A percentile compares a stretch with the other conserved stretches of the same genome.
Evolutionary conservation across 2,797 vertebrate genomes (phyloP).

Genomic region (Danio albolineatus): DNA sequence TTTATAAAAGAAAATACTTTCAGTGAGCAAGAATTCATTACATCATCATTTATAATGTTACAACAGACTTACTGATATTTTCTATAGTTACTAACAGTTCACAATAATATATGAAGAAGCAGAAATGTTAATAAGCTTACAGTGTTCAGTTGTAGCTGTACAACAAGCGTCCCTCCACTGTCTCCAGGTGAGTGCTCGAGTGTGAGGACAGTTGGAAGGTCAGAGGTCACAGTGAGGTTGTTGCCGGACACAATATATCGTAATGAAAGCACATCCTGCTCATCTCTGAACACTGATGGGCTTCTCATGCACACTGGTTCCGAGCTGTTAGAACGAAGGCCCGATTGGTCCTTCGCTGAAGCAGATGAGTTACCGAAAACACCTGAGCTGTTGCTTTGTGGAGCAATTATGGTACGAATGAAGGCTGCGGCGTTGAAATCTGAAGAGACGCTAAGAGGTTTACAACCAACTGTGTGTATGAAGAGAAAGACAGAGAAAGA

Average conservation of each 20-base stretch:
- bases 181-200: constrained; percentile 80
- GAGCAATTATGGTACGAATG: constrained; percentile 52
- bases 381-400: constrained; percentile 66
- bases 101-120: no score
- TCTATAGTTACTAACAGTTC: no score
- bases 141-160: constrained; percentile 83
- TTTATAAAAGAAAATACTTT: no score
- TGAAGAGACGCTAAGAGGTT: constrained; percentile 76
- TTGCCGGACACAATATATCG: constrained; percentile 81
- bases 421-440: constrained; percentile 63
- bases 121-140: constrained; percentile 59
- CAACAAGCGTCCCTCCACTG: constrained; percentile 87
- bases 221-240: constrained; percentile 72
- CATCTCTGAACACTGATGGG: constrained; percentile 84
- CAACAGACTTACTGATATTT: no score
- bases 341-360: constrained; percentile 48
- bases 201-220: constrained; percentile 80
- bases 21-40: no score
- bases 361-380: constrained; percentile 66
- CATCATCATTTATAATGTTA: no score
- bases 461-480: constrained; percentile 81
- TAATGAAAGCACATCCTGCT: constrained; percentile 86
- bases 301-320: constrained; percentile 76
- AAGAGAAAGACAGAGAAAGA: neutral
- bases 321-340: constrained; percentile 41